Percentiles rank a stretch among this genome's conserved stretches.
Evolutionary conservation across 2,113 vertebrate species (phyloP).

Genomic region (Holacanthus passer): DNA sequence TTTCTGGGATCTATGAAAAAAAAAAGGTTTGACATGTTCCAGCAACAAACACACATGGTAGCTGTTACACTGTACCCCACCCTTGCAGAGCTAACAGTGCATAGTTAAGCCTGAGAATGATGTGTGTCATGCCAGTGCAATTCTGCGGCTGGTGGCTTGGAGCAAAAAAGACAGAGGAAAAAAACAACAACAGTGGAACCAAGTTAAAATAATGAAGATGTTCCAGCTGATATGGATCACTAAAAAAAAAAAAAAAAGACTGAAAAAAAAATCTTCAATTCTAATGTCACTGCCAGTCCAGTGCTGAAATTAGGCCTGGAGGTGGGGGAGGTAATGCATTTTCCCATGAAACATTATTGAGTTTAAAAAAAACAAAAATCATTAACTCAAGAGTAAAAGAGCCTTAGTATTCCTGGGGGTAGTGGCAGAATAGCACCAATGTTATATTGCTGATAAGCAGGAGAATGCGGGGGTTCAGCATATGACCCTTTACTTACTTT

Average conservation of each 20-base stretch:
- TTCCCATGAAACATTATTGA: conserved; percentile 27
- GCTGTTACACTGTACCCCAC: conserved; percentile 52
- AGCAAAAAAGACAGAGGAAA: too few species aligned
- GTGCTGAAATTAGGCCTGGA: neutral
- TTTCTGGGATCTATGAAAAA: conserved; percentile 57
- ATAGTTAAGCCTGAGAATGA: conserved; percentile 56
- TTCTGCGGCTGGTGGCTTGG: conserved; percentile 70
- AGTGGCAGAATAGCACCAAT: conserved; percentile 36
- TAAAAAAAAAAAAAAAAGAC: conserved; percentile 19
- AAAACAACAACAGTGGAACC: conserved; percentile 51
- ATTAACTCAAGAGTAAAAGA: conserved; percentile 44
- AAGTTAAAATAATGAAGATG: conserved; percentile 28
- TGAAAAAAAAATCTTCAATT: neutral
- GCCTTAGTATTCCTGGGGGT: conserved; percentile 29
- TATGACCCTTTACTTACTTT: conserved; percentile 92
- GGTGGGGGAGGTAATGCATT: conserved; percentile 22
- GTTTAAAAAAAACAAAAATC: conserved; percentile 1
- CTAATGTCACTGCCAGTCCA: neutral
- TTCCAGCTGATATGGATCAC: conserved; percentile 42
- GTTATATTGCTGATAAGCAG: conserved; percentile 46
- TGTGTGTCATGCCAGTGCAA: conserved; percentile 62
- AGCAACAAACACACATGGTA: conserved; percentile 69
- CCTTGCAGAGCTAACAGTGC: conserved; percentile 29
- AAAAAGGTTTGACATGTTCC: conserved; percentile 57
- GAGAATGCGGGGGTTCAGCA: conserved; percentile 64